Base-by-base conservation (phyloP, 2,113 vertebrate species). In the Taurulus bubalis region DNA sequence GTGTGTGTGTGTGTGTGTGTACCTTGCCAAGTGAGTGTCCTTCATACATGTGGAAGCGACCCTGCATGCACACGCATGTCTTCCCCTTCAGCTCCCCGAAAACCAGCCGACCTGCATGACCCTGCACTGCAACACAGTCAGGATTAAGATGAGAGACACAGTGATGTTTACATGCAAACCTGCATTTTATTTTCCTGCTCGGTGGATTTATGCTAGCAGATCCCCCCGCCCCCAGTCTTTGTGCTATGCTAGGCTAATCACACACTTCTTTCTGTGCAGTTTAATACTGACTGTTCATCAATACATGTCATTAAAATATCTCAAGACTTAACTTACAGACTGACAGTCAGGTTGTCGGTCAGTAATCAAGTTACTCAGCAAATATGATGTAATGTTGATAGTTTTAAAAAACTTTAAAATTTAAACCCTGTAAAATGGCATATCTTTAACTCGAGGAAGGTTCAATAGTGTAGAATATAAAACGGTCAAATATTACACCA, bases 1-100 rank as follows among this genome's bases (percentile, higher is more conserved):
- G 34, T 34, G 34, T 34, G 34, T 34, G 34, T n/a, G n/a, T n/a
- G n/a, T 15, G 14, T 77, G 45, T 51, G 24, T 66, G 65, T 75
- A 96, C 95, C 95, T 96, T 96, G 79, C 84, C 73, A 5, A 96
- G 93, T 0, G 95, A 89, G 89, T 96, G 94, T 84, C 96, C 96
- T 83, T 96, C 96, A 71, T 95, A 96, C 93, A 96, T 91, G 88
- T 96, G 96, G 87, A 96, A 96, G n/a, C 96, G 94, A 1, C 96
- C 96, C 90, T 96, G 95, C 96, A 96, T 96, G 83, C 95, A 96
- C 36, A 96, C 95, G n/a, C 95, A 96, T 0, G 92, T 85, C 83
- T 94, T 96, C 76, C 94, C 95, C 63, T 93, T 94, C 79, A 96
- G 90, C 67, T 95, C 90, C 30, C 95, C 95, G 8, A 96, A 96